Percentiles rank a stretch among this genome's conserved stretches.
Evolutionary conservation across 2,888 invertebrate genomes (phyloP).

Genomic region (Ectobius pallidus): DNA sequence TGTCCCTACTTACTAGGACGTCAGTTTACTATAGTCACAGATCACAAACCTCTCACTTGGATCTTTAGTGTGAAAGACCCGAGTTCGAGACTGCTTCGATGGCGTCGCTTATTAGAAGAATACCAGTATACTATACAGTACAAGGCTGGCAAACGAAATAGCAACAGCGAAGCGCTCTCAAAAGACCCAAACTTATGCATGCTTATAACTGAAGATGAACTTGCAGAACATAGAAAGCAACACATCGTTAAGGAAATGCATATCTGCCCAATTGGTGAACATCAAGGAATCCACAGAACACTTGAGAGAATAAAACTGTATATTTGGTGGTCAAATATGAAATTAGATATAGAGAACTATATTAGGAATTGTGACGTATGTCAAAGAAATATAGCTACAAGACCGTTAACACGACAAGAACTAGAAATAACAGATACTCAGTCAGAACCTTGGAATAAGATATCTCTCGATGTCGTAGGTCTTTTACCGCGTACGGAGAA

Average conservation of each 20-base stretch:
- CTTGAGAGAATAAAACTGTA: background rate
- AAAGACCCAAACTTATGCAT: background rate
- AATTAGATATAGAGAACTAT: background rate
- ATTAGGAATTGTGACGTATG: background rate
- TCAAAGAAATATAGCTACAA: background rate
- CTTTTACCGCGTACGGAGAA: background rate
- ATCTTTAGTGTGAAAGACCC: conserved; percentile 1
- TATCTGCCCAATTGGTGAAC: conserved; percentile 1
- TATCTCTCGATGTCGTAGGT: background rate
- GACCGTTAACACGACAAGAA: background rate
- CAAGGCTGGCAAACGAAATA: conserved; percentile 44
- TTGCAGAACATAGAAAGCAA: background rate
- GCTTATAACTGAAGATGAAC: background rate
- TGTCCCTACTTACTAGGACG: background rate
- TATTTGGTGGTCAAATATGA: background rate
- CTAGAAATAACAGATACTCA: too few relatives aligned
- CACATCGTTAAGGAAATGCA: background rate
- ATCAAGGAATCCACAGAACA: conserved; percentile 1
- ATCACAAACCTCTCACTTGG: background rate
- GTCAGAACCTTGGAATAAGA: background rate
- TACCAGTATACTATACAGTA: conserved; percentile 48
- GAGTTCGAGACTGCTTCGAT: background rate
- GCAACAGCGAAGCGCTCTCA: conserved; percentile 42
- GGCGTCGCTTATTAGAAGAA: conserved; percentile 43
- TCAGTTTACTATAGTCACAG: background rate